These are phyloP conservation scores for Anastatus disparis DNA, from an alignment of 1,140 invertebrate genomes.

Conservation along the genomic window DNA sequence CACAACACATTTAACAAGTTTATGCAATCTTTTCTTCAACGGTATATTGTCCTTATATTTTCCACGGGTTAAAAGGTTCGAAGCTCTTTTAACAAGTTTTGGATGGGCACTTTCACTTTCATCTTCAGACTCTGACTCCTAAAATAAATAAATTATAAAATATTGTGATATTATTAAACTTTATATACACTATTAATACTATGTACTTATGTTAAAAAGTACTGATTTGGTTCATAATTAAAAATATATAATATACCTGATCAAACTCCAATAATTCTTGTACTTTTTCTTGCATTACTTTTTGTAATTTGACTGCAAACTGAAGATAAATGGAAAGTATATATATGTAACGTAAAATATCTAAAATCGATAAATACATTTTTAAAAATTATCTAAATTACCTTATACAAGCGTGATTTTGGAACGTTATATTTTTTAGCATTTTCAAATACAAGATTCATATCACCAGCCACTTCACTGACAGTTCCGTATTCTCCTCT, in stretches of 20 bases:
- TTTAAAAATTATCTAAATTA: slow-evolving; percentile 54
- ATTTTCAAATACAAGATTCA: slow-evolving; percentile 99
- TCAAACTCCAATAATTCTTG: slow-evolving; percentile 84
- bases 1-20: slow-evolving; percentile 79
- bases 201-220: too few species aligned
- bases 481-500: slow-evolving; percentile 87
- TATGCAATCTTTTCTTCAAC: slow-evolving; percentile 79
- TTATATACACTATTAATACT: too few species aligned
- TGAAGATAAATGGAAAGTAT: slow-evolving; percentile 58
- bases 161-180: slow-evolving; percentile 22
- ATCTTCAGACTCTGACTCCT: slow-evolving; percentile 70
- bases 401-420: slow-evolving; percentile 88
- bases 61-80: slow-evolving; percentile 67
- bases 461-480: slow-evolving; percentile 90
- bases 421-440: slow-evolving; percentile 94
- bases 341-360: slow-evolving; percentile 4
- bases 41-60: slow-evolving; percentile 74
- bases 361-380: too few species aligned
- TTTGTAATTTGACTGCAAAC: slow-evolving; percentile 84
- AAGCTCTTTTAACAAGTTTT: slow-evolving; percentile 66
- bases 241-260: slow-evolving; percentile 71
- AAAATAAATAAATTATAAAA: slow-evolving; percentile 30
- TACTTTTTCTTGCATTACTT: slow-evolving; percentile 85
- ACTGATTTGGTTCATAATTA: too few species aligned
- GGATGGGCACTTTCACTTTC: slow-evolving; percentile 64